Percentiles rank a stretch among this genome's conserved stretches.
phyloP scores from a whole-genome alignment of 2,797 vertebrate species.

The Buphagus erythrorhynchus region DNA sequence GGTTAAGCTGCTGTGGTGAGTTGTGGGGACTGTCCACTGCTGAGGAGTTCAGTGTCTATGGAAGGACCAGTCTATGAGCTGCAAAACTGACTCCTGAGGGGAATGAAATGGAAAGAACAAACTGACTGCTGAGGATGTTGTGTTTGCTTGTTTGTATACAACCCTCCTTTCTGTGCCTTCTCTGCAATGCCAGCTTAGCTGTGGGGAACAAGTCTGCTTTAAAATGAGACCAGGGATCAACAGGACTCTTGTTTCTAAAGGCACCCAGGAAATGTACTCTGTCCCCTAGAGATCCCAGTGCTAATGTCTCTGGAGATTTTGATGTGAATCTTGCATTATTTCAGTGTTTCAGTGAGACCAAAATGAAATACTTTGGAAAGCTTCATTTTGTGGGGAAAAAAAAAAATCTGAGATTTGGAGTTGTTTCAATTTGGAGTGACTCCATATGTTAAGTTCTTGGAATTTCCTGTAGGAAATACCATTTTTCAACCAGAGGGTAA shows the following conservation, averaged over 20 bases:
- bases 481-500: constrained; percentile 45
- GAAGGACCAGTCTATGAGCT: fast-evolving
- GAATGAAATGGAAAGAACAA: neutral
- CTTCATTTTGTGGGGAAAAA: neutral
- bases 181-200: neutral
- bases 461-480: constrained; percentile 60
- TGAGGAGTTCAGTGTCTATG: neutral
- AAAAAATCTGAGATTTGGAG: neutral
- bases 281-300: neutral
- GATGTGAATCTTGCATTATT: neutral
- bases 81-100: neutral
- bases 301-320: neutral
- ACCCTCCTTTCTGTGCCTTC: fast-evolving
- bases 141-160: neutral
- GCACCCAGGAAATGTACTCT: neutral
- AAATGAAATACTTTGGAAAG: neutral
- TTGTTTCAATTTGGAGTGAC: constrained; percentile 30
- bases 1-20: neutral
- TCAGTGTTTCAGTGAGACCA: neutral
- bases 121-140: neutral
- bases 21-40: too few relatives aligned
- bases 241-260: neutral
- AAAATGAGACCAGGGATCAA: neutral
- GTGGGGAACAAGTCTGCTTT: neutral
- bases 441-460: constrained; percentile 15